Evolutionary conservation across 2,888 invertebrate genomes (phyloP), one percentile per base, ranked within the genome.

Genomic region (Teleiodes luculella): DNA sequence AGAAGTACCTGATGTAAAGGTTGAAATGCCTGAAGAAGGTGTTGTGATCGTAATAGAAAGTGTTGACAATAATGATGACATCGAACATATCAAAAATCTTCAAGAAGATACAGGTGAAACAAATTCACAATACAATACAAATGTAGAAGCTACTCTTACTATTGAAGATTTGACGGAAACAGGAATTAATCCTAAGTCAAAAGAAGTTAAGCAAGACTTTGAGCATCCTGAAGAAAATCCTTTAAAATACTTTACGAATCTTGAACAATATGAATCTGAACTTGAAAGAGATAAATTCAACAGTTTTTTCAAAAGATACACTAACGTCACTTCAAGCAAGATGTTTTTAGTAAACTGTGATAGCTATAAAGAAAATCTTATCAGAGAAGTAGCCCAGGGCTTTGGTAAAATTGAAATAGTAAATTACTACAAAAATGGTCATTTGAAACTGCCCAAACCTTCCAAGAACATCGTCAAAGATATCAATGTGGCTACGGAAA

Each of bases 301-400:
- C 16, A 70, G 65, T 13, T 85, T 87, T 58, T 58, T 85, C 0
- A 82, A 80, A 57, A 57, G 61, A 3, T 81, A 69, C 39, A 65
- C 63, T 1, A 70, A 76, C 31, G 67, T 63, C 20, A 60, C 63
- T 1, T 8, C 37, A 14, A 68, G 66, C 4, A 84, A 81, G 69
- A 66, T 89, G 36, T 78, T 79, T 60, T 55, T 89, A 18, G 71
- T 88, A 0, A 88, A 89, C 65, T 89, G 89, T 58, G 79, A 83
- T 59, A 65, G 73, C 1, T 85, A 87, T 11, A 82, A 81, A 70
- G 83, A 83, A 56, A 82, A 76, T 48, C 63, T 89, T 2, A 52
- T 89, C 0, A 80, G 70, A 57, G 85, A 86, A 37, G 76, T 74
- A 0, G 70, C 80, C 0, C 61, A 71, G n/a, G 70, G 57, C 0